Evolutionary conservation across 2,888 invertebrate genomes (phyloP).

Genomic region (Limenitis camilla): DNA sequence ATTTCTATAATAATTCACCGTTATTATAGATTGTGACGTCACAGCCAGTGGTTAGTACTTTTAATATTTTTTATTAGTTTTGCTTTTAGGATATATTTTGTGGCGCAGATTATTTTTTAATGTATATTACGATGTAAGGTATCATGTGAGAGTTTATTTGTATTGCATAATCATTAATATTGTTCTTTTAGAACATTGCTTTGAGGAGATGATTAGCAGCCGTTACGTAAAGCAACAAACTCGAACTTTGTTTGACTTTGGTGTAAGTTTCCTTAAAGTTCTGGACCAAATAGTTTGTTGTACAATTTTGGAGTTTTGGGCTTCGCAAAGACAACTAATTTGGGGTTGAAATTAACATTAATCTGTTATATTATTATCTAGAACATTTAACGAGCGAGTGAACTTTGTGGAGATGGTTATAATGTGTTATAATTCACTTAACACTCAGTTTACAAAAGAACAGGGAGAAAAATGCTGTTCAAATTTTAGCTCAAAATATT

Average conservation of each 20-base stretch:
- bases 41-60: no score
- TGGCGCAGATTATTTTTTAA: no score
- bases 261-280: constrained; percentile 19
- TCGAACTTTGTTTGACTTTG: constrained; percentile 26
- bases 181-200: constrained; percentile 16
- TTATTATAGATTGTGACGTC: no score
- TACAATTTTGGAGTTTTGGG: neutral
- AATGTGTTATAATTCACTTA: no score
- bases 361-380: constrained; percentile 4
- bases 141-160: neutral
- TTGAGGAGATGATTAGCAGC: constrained; percentile 36
- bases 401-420: no score
- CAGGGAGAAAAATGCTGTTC: no score
- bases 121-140: neutral
- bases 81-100: no score
- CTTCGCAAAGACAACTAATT: constrained; percentile 1
- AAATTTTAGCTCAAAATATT: no score
- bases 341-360: constrained; percentile 10
- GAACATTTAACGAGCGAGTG: neutral
- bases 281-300: constrained; percentile 29
- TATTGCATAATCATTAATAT: neutral
- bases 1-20: no score
- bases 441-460: no score
- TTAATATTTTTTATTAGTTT: no score
- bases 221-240: constrained; percentile 25